A percentile compares a stretch with the other conserved stretches of the same genome.
phyloP scores from a whole-genome alignment of 2,888 invertebrate genomes.

The Lutraria lutraria region DNA sequence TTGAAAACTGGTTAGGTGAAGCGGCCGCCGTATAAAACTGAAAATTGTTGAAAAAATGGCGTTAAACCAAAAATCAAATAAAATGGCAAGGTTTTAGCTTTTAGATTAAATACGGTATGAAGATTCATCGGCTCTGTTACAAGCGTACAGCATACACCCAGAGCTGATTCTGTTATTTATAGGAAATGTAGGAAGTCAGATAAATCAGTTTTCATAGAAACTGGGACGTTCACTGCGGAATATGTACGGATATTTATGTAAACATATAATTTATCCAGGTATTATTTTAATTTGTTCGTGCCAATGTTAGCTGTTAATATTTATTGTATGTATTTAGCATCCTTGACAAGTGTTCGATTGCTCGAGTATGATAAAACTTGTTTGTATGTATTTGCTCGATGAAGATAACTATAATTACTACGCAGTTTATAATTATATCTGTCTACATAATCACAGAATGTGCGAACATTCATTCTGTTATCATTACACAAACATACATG shows the following conservation, averaged over 20 bases:
- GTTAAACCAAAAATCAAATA: too few relatives aligned
- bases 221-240: neutral
- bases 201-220: neutral
- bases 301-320: neutral
- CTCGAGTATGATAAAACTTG: neutral
- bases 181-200: neutral
- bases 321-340: neutral
- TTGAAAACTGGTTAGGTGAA: too few relatives aligned
- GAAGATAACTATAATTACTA: neutral
- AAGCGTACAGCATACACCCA: neutral
- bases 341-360: neutral
- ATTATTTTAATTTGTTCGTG: neutral
- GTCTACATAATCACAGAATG: neutral
- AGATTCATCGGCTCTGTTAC: neutral
- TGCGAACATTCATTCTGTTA: neutral
- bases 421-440: neutral
- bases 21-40: too few relatives aligned
- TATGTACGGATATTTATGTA: neutral
- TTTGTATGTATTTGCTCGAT: neutral
- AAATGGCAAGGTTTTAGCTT: neutral
- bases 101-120: neutral
- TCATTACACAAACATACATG: neutral
- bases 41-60: too few relatives aligned
- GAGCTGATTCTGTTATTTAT: neutral
- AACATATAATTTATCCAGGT: neutral